Conservation (phyloP, 2,113 vertebrate genomes). For the Phodopus roborovskii region DNA sequence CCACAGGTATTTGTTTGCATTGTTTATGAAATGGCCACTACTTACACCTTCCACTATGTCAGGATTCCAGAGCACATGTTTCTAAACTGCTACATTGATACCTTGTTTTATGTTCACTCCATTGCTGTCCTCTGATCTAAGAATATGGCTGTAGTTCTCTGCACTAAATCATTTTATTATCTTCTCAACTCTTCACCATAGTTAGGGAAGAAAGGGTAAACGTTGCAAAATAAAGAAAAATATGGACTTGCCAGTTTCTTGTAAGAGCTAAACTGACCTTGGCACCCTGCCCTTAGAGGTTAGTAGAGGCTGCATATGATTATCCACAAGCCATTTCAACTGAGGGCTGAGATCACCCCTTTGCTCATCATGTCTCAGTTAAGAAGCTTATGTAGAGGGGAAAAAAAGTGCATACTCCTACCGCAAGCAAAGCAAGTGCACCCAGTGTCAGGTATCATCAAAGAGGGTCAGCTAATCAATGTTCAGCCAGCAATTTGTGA, state of each 20-base stretch:
- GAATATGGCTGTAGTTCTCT: neutral
- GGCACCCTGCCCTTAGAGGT: neutral
- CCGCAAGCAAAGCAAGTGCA: neutral
- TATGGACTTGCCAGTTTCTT: neutral
- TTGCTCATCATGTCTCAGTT: neutral
- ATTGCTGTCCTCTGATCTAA: neutral
- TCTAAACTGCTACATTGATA: neutral
- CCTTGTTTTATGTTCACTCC: neutral
- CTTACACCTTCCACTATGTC: neutral
- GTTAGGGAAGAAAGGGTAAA: neutral
- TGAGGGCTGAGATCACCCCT: neutral
- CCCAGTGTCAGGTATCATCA: neutral
- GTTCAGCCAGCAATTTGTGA: neutral
- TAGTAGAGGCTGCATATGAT: neutral
- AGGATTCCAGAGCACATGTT: neutral
- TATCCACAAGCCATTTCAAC: neutral
- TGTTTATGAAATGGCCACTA: neutral
- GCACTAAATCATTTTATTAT: neutral
- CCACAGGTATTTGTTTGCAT: neutral
- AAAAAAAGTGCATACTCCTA: neutral
- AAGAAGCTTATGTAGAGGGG: slow-evolving; percentile 2
- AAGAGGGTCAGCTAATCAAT: slow-evolving; percentile 24
- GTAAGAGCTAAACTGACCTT: neutral
- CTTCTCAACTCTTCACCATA: neutral
- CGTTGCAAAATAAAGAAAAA: neutral